Evolutionary conservation across 2,113 vertebrate species (phyloP).

Genomic region (Mirza zaza): DNA sequence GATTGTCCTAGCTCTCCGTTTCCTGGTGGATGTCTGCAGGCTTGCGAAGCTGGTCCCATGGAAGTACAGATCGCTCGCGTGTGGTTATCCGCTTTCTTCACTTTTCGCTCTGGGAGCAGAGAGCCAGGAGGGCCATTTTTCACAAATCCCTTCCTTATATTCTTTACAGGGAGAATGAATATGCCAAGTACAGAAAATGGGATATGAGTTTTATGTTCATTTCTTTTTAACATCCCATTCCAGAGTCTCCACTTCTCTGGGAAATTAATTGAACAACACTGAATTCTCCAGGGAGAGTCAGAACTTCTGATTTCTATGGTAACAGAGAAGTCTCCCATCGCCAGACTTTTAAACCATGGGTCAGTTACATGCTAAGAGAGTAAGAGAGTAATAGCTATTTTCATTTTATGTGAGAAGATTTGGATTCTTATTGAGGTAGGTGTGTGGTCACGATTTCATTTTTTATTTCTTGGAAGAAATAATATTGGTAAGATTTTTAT

Average conservation of each 20-base stretch:
- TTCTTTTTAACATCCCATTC: background rate
- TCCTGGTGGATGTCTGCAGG: too few relatives aligned
- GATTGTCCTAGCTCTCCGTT: too few relatives aligned
- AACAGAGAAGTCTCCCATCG: background rate
- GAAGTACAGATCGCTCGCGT: too few relatives aligned
- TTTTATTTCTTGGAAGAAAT: background rate
- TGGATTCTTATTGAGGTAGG: background rate
- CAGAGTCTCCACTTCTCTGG: background rate
- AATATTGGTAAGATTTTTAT: background rate
- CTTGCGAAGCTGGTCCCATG: too few relatives aligned
- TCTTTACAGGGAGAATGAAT: background rate
- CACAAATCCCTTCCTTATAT: background rate
- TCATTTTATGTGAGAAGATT: background rate
- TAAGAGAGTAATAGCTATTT: background rate
- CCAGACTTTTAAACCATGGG: background rate
- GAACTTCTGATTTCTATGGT: background rate
- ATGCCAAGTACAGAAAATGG: background rate
- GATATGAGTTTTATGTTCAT: background rate
- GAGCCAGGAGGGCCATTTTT: too few relatives aligned
- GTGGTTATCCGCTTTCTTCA: too few relatives aligned
- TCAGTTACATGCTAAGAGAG: background rate
- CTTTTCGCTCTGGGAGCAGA: too few relatives aligned
- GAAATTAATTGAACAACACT: background rate
- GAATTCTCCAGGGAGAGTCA: background rate
- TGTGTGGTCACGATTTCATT: background rate